A percentile compares a stretch with the other conserved stretches of the same genome.
phyloP scores from a whole-genome alignment of 2,888 invertebrate species.

The Chrysotoxum bicinctum region DNA sequence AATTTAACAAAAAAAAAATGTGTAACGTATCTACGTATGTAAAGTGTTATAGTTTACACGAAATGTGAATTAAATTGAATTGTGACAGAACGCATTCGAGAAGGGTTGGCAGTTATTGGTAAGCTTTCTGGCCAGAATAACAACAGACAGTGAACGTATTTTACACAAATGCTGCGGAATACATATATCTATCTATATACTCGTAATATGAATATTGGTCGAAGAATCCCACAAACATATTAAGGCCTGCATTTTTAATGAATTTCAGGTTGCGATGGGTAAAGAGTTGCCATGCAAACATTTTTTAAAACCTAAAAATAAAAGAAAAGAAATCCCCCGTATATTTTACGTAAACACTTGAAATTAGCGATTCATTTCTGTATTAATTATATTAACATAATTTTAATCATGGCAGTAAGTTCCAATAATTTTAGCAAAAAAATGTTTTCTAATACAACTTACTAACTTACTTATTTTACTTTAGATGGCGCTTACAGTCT shows the following conservation, averaged over 20 bases:
- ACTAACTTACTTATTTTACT: too few relatives aligned
- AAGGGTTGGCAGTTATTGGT: slow-evolving; percentile 17
- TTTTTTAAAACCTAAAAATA: not conserved
- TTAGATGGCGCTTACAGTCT: too few relatives aligned
- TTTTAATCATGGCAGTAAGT: too few relatives aligned
- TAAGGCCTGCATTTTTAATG: slow-evolving; percentile 58
- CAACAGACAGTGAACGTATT: slow-evolving; percentile 18
- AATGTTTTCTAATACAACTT: too few relatives aligned
- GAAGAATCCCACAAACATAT: slow-evolving; percentile 44
- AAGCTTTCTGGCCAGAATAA: slow-evolving; percentile 20
- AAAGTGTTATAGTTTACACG: slow-evolving; percentile 60
- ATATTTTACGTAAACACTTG: too few relatives aligned
- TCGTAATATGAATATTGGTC: slow-evolving; percentile 35
- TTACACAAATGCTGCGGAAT: not conserved
- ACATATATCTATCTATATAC: not conserved
- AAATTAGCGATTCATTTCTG: too few relatives aligned
- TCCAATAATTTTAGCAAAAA: too few relatives aligned
- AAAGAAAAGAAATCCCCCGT: too few relatives aligned
- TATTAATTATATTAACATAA: too few relatives aligned
- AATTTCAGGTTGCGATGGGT: slow-evolving; percentile 36
- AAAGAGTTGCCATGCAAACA: slow-evolving; percentile 36
- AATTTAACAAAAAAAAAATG: not conserved
- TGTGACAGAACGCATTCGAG: slow-evolving; percentile 55
- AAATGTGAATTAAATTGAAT: slow-evolving; percentile 72
- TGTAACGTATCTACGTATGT: not conserved